Evolutionary conservation across 2,113 vertebrate species (phyloP), one percentile per base, ranked within the genome.

Genomic region (Pluvialis apricaria): DNA sequence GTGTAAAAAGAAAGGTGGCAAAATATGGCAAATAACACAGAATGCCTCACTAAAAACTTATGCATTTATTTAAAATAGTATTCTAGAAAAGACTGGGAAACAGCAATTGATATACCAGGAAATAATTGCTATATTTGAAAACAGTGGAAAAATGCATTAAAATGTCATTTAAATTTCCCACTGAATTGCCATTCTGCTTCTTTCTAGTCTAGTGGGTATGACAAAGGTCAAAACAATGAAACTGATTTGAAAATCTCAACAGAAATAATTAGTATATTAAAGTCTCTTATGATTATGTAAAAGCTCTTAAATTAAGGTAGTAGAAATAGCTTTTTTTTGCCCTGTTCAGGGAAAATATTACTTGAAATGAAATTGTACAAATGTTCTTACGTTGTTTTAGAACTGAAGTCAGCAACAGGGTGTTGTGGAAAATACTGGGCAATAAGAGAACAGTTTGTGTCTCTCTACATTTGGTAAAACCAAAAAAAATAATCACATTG

Each of bases 101-200:
- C 22, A 75, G 72, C 64, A 81, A 25, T 40, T 93, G n/a, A 61
- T 92, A 45, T 45, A 73, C 34, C n/a, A 54, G 71, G 34, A 93
- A 90, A 80, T 85, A 82, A 85, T 73, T 61, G 24, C 51, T 90
- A 0, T 80, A 58, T 94, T 90, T 90, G 81, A 88, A 82, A 93
- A 80, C 58, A 93, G 54, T 72, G 96, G 96, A 95, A 97, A 96
- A 95, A 93, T n/a, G 9, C n/a, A 92, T 96, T 96, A 96, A 88
- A 90, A 80, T 82, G 82, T 82, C 94, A 82, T 57, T 94, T 91
- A 92, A 15, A 38, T 82, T 96, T 96, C 70, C 70, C 57, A 82
- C 7, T 65, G 83, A 92, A 47, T 69, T 87, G 36, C 54, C 44
- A 44, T 79, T 87, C 36, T 68, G 3, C 34, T 82, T 61, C 61